Conservation (phyloP, 2,888 invertebrate genomes). For the Lasioglossum calceatum region DNA sequence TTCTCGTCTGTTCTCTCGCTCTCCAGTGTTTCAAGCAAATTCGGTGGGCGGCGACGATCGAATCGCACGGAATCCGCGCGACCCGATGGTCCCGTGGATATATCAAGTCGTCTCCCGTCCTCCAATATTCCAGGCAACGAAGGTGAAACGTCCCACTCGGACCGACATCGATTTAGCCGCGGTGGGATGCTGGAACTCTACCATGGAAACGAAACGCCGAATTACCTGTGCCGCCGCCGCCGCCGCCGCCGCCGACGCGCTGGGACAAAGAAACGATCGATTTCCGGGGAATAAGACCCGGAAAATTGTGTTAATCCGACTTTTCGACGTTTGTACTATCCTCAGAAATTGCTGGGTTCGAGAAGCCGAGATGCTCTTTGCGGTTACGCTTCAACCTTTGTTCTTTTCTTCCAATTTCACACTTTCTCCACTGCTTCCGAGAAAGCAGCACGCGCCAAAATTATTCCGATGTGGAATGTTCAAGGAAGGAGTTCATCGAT, state of each 20-base stretch:
- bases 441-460: neutral
- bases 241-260: neutral
- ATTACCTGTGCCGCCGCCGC: constrained; percentile 34
- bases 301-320: constrained; percentile 1
- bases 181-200: neutral
- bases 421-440: neutral
- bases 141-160: constrained; percentile 9
- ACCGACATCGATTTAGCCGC: constrained; percentile 53
- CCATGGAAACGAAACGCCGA: constrained; percentile 37
- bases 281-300: neutral
- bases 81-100: neutral
- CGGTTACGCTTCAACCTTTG: neutral
- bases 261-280: neutral
- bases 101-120: constrained; percentile 61
- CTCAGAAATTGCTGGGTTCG: neutral
- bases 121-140: constrained; percentile 49
- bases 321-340: neutral
- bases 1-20: neutral
- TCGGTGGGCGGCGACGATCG: constrained; percentile 12
- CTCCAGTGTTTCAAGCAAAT: neutral
- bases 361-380: neutral
- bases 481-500: neutral
- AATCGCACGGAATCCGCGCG: constrained; percentile 12
- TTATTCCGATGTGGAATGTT: neutral
- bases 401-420: neutral